Evolutionary conservation across 2,113 vertebrate species (phyloP).

Genomic region (Halcyon senegalensis): DNA sequence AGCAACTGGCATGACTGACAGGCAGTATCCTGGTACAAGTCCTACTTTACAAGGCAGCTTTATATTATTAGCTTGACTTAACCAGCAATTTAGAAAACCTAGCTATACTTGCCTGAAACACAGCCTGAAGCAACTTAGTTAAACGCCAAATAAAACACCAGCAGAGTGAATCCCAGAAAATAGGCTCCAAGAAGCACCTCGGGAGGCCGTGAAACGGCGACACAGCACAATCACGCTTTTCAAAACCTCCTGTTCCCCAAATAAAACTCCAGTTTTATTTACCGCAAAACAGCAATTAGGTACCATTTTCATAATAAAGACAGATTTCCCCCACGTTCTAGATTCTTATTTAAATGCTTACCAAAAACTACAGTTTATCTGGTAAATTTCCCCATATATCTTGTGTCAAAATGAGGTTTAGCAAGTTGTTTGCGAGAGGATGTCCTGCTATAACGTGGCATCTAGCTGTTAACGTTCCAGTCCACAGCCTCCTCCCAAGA

Average conservation of each 20-base stretch:
- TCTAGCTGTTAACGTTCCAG: neutral
- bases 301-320: neutral
- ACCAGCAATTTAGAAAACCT: conserved; percentile 16
- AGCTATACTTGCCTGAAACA: conserved; percentile 17
- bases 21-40: conserved; percentile 18
- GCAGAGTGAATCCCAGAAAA: conserved; percentile 1
- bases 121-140: neutral
- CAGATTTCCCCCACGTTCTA: neutral
- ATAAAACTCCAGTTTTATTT: neutral
- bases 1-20: conserved; percentile 38
- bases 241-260: neutral
- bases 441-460: neutral
- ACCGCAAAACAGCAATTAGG: neutral
- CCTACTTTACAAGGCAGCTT: conserved; percentile 46
- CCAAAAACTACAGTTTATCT: neutral
- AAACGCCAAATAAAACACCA: conserved; percentile 21
- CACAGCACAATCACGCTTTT: neutral
- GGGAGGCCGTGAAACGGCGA: neutral
- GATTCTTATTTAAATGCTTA: neutral
- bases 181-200: neutral
- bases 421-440: neutral
- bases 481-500: neutral
- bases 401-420: neutral
- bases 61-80: conserved; percentile 30
- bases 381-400: neutral